These are phyloP conservation scores for Pollenia griseotomentosa DNA, from an alignment of 2,888 invertebrate species.

Conservation along the genomic window DNA sequence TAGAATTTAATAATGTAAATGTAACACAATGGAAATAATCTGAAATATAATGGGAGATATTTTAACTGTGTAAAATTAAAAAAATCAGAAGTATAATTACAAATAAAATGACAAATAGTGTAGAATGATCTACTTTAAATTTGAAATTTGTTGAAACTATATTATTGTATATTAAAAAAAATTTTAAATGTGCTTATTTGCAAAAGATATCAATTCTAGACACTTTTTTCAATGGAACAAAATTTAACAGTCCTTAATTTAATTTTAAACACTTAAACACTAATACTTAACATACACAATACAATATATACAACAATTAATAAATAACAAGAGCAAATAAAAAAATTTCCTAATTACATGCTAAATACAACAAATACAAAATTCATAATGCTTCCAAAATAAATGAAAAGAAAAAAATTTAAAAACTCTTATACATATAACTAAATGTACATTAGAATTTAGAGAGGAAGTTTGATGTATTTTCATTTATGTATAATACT, in stretches of 20 bases:
- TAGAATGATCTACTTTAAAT: too few relatives aligned
- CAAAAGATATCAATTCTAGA: neutral
- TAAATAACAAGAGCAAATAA: conserved; percentile 47
- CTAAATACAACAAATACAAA: conserved; percentile 45
- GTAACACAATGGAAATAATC: too few relatives aligned
- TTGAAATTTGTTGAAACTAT: too few relatives aligned
- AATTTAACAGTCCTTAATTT: neutral
- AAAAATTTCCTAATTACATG: conserved; percentile 66
- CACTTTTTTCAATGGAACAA: neutral
- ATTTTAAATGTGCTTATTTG: too few relatives aligned
- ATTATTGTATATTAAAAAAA: too few relatives aligned
- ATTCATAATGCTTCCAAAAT: neutral
- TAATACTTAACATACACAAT: conserved; percentile 36
- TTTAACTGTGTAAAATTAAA: too few relatives aligned
- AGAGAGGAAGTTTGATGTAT: conserved; percentile 17
- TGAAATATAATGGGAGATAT: too few relatives aligned
- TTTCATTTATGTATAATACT: conserved; percentile 81
- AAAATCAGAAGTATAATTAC: too few relatives aligned
- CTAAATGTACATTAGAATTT: conserved; percentile 10
- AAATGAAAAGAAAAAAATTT: conserved; percentile 14
- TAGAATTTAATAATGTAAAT: too few relatives aligned
- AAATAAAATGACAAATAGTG: too few relatives aligned
- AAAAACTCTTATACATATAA: conserved; percentile 1
- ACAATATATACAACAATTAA: conserved; percentile 57
- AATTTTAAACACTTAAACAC: conserved; percentile 3